These are phyloP conservation scores for Cryptocephalus moraei DNA, from an alignment of 2,888 invertebrate species.

Conservation along the genomic window DNA sequence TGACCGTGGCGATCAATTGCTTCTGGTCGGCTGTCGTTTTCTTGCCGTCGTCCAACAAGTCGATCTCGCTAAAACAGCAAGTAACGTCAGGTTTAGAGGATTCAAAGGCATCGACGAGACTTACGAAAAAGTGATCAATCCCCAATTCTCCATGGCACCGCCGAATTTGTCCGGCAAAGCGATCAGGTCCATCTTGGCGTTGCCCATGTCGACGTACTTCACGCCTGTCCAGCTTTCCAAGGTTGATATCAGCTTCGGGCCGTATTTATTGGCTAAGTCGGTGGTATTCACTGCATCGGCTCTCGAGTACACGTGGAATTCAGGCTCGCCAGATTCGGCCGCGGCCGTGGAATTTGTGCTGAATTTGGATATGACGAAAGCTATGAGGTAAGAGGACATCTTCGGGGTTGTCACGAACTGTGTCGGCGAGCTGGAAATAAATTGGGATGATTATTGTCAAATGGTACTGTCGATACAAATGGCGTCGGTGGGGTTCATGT, in stretches of 20 bases:
- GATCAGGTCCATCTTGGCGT: slow-evolving; percentile 61
- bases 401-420: slow-evolving; percentile 35
- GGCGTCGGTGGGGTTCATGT: too few species aligned
- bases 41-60: slow-evolving; percentile 17
- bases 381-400: slow-evolving; percentile 60
- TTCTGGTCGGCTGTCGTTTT: slow-evolving; percentile 12
- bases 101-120: not conserved
- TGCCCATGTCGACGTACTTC: slow-evolving; percentile 23
- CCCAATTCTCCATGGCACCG: slow-evolving; percentile 94
- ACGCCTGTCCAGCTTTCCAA: slow-evolving; percentile 29
- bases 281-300: slow-evolving; percentile 8
- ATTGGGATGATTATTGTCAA: too few species aligned
- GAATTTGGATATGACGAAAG: slow-evolving; percentile 55
- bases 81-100: too few species aligned
- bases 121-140: slow-evolving; percentile 69
- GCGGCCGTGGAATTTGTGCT: slow-evolving; percentile 13
- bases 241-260: slow-evolving; percentile 12
- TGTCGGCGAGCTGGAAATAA: slow-evolving; percentile 1
- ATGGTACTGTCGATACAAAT: too few species aligned
- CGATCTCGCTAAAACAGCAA: slow-evolving; percentile 15
- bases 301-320: slow-evolving; percentile 19
- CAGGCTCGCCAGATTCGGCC: slow-evolving; percentile 1
- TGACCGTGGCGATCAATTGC: slow-evolving; percentile 53
- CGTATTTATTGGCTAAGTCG: slow-evolving; percentile 11
- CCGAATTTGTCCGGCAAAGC: slow-evolving; percentile 76